A percentile compares a stretch with the other conserved stretches of the same genome.
These are phyloP conservation scores for Melanargia galathea DNA, from an alignment of 2,888 invertebrate genomes.

Conservation along the genomic window DNA sequence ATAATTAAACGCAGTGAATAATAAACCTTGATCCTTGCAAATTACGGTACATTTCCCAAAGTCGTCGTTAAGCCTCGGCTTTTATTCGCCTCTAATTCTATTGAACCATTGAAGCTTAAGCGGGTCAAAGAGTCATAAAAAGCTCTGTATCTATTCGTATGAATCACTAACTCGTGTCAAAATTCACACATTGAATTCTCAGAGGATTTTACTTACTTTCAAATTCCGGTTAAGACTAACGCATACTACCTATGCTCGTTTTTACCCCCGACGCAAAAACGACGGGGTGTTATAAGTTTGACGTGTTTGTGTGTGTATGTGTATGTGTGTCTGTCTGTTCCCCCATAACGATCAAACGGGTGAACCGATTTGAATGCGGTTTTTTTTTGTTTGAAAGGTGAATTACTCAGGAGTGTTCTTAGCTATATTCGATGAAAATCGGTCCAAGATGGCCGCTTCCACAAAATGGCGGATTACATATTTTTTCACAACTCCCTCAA, in stretches of 20 bases:
- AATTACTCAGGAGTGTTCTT: no score
- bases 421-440: no score
- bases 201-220: slow-evolving; percentile 32
- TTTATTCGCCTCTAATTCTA: slow-evolving; percentile 6
- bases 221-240: slow-evolving; percentile 26
- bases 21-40: background rate
- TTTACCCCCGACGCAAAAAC: no score
- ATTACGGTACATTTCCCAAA: background rate
- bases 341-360: no score
- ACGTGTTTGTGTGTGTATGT: no score
- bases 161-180: slow-evolving; percentile 27
- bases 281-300: no score
- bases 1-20: background rate
- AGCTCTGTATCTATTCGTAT: slow-evolving; percentile 19
- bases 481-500: no score
- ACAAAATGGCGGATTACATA: no score
- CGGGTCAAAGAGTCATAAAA: slow-evolving; percentile 14
- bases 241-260: slow-evolving; percentile 17
- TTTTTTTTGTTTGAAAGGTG: no score
- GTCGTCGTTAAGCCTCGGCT: background rate
- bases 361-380: no score
- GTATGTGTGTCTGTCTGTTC: no score
- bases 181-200: slow-evolving; percentile 35
- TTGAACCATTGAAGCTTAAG: slow-evolving; percentile 11
- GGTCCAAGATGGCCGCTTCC: no score